Conservation (phyloP, 2,113 vertebrate genomes). For the Gymnogyps californianus region DNA sequence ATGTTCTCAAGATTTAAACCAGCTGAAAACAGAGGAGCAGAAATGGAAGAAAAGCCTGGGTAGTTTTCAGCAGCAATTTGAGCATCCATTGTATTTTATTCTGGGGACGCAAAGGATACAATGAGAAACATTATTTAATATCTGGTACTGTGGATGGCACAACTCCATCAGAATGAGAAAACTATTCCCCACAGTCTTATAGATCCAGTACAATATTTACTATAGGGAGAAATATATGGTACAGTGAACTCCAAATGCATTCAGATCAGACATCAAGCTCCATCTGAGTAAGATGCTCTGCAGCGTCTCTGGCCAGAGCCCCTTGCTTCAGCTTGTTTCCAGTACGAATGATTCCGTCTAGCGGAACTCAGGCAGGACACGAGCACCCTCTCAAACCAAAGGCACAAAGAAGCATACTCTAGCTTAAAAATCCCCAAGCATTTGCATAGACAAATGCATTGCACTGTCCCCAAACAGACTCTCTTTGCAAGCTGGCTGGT, state of each 20-base stretch:
- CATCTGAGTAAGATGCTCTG: not conserved
- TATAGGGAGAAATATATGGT: not conserved
- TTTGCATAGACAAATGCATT: not conserved
- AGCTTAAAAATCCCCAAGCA: not conserved
- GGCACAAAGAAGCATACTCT: not conserved
- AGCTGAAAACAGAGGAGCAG: not conserved
- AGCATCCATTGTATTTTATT: not conserved
- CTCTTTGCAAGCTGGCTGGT: not conserved
- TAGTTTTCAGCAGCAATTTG: constrained; percentile 16
- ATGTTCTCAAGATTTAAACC: not conserved
- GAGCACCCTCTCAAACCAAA: not conserved
- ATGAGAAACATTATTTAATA: not conserved
- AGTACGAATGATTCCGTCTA: not conserved
- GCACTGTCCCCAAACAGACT: not conserved
- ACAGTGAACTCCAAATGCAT: not conserved
- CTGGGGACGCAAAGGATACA: not conserved
- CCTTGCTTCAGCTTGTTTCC: not conserved
- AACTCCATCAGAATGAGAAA: not conserved
- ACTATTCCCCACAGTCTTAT: not conserved
- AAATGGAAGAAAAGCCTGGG: not conserved
- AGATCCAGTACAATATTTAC: not conserved
- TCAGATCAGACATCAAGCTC: not conserved
- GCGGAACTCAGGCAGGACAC: not conserved
- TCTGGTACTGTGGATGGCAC: not conserved
- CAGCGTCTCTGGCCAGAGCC: not conserved